Percentiles rank a stretch among this genome's conserved stretches.
These are phyloP conservation scores for Tubulanus polymorphus DNA, from an alignment of 2,888 invertebrate species.

Conservation along the genomic window DNA sequence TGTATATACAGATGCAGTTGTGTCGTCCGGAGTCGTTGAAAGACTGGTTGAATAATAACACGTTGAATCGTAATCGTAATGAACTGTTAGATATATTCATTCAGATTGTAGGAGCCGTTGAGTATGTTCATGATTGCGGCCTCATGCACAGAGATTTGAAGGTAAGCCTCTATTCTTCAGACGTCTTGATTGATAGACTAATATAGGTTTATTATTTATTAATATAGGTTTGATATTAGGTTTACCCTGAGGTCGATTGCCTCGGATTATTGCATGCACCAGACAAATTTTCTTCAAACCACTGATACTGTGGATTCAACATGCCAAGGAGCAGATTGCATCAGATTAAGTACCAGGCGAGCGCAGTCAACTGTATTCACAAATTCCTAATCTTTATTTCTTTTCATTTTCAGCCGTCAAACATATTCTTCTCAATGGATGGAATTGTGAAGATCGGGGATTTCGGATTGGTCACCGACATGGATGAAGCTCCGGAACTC, in stretches of 20 bases:
- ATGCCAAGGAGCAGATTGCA: too few species aligned
- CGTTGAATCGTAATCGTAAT: conserved; percentile 33
- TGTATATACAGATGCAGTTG: conserved; percentile 98
- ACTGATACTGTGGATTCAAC: too few species aligned
- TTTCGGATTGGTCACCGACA: conserved; percentile 93
- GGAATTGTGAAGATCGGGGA: conserved; percentile 93
- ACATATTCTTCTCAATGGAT: conserved; percentile 88
- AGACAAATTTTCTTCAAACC: too few species aligned
- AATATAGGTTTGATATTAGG: too few species aligned
- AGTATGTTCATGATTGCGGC: conserved; percentile 88
- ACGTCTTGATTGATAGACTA: too few species aligned
- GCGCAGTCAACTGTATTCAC: too few species aligned
- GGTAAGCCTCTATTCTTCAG: too few species aligned
- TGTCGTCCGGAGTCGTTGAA: conserved; percentile 83
- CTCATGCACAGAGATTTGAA: conserved; percentile 95
- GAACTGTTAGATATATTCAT: conserved; percentile 46
- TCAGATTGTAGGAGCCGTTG: conserved; percentile 91
- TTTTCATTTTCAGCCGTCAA: conserved; percentile 66
- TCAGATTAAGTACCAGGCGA: too few species aligned
- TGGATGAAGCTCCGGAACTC: conserved; percentile 59
- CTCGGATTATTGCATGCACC: too few species aligned
- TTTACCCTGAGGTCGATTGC: too few species aligned
- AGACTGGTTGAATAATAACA: conserved; percentile 71
- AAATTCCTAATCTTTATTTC: not conserved
- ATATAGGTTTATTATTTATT: too few species aligned